Base-by-base conservation (phyloP, 1,140 invertebrate species). In the Stenopsyche tienmushanensis region DNA sequence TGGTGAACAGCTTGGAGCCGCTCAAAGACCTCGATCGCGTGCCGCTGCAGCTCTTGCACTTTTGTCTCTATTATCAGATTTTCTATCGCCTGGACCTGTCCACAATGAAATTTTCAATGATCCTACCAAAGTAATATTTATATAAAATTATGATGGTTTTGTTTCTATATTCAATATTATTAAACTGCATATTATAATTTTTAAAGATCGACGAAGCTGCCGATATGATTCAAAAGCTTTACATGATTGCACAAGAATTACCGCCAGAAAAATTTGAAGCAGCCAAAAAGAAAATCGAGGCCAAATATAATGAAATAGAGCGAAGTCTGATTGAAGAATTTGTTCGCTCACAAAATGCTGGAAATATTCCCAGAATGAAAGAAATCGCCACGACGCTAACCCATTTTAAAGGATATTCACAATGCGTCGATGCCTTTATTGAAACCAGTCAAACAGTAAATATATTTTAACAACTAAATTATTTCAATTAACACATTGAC, bases 171-270 rank as follows among this genome's bases (percentile, higher is more conserved):
- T 62, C 57, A n/a, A 53, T 52, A 54, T 26, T 18, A 44, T 42
- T 18, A n/a, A 15, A 42, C 17, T 23, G 10, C 21, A 34, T 20
- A 42, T 15, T 24, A 18, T 23, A 39, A 41, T 34, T 71, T 69
- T 78, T 78, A 24, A 71, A 95, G 88, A 79, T 99, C 34, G 90
- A 94, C 77, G 92, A 98, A 82, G 94, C 96, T 39, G 97, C 97
- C n/a, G 96, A 99, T 84, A 89, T 99, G 1, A 98, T 99, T 72
- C 95, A 98, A 79, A 99, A 99, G 75, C 80, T 99, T 3, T 90
- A 97, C 75, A 85, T 95, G 5, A 97, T 99, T 71, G 89, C 95
- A 1, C 95, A 99, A 83, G 97, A 99, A 79, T 78, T 99, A 23
- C 91, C 92, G 1, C 83, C 85, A 7, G 87, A 88, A 59, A 93